Evolutionary conservation across 2,113 vertebrate species (phyloP), one percentile per base, ranked within the genome.

Genomic region (Hippocampus comes): DNA sequence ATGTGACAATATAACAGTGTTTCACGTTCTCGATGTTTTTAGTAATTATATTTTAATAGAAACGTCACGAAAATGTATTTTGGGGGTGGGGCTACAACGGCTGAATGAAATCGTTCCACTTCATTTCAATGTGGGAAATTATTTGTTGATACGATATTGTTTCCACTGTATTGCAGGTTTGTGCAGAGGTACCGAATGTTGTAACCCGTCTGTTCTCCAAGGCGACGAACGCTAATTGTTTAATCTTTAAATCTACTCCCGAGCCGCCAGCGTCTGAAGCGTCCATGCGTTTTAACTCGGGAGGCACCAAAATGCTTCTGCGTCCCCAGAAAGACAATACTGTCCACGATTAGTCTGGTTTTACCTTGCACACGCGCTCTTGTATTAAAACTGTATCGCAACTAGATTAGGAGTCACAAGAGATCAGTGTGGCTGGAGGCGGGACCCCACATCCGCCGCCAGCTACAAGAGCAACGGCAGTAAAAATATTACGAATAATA

Each of bases 291-390:
- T 38, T 38, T 38, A 61, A 30, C 7, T 61, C 59, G 14, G 9
- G 3, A 34, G 17, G 17, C 17, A 34, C 15, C 15, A 17, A 61
- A 34, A 34, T 34, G 59, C 17, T 34, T 18, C 15, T 27, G 59
- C 57, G 15, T 14, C 20, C 20, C 9, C 10, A 4, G 21, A 56
- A 56, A 53, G 5, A 2, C 7, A 48, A 48, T 1, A 25, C 7
- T 6, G 30, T 15, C 4, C 15, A 17, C 43, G 9, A 2, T 20
- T 9, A 11, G 34, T 42, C 11, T 55, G 48, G 17, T 55, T 79
- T 71, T 71, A 89, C 87, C 86, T 23, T 83, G 78, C 43, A 56
- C 65, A 75, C 27, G 17, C 2, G 59, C 15, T 78, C 42, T 66
- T 68, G n/a, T 15, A 14, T 5, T 18, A 8, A 17, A 61, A 61